These are phyloP conservation scores for Lindbergichthys nudifrons DNA, from an alignment of 2,797 vertebrate species.

Conservation along the genomic window DNA sequence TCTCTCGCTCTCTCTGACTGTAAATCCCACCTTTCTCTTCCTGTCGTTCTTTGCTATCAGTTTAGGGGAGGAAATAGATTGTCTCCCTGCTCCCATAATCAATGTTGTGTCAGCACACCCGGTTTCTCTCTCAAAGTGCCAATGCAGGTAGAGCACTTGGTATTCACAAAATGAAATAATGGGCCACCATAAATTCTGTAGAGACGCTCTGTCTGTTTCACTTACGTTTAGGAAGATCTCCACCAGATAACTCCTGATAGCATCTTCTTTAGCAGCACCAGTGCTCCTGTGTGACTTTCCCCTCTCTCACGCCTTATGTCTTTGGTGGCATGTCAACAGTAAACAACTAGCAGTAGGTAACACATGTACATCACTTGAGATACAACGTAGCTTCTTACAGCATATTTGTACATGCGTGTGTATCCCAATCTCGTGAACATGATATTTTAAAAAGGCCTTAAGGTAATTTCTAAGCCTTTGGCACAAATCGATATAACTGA, in stretches of 20 bases:
- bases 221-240: slow-evolving; percentile 66
- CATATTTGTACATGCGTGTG: no score
- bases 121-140: slow-evolving; percentile 66
- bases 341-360: slow-evolving; percentile 15
- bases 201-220: slow-evolving; percentile 62
- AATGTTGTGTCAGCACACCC: slow-evolving; percentile 78
- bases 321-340: slow-evolving; percentile 19
- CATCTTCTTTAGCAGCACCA: slow-evolving; percentile 49
- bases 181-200: slow-evolving; percentile 70
- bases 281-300: slow-evolving; percentile 26
- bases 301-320: slow-evolving; percentile 10
- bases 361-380: background rate
- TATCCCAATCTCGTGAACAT: no score
- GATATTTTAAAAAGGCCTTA: background rate
- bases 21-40: slow-evolving; percentile 43
- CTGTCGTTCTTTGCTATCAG: slow-evolving; percentile 64
- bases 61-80: slow-evolving; percentile 76
- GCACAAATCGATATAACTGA: no score
- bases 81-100: slow-evolving; percentile 74
- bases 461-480: slow-evolving; percentile 12
- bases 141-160: slow-evolving; percentile 66
- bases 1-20: slow-evolving; percentile 7
- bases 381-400: slow-evolving; percentile 7
- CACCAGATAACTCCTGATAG: slow-evolving; percentile 59
- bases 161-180: slow-evolving; percentile 80